Conservation (phyloP, 1,140 invertebrate genomes). For the Goniozus legneri region DNA sequence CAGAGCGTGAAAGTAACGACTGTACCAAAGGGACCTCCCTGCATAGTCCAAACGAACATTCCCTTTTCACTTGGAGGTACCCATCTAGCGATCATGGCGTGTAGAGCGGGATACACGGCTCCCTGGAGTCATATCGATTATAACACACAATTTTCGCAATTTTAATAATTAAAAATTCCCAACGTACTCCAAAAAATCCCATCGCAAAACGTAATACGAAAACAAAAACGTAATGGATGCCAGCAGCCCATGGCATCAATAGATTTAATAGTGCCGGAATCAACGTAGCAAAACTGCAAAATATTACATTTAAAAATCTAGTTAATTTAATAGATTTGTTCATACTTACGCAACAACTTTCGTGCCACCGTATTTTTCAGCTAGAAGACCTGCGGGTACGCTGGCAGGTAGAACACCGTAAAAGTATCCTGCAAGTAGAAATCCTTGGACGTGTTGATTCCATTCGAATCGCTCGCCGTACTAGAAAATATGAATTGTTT, state of each 20-base stretch:
- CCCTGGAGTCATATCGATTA: slow-evolving; percentile 52
- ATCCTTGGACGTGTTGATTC: slow-evolving; percentile 60
- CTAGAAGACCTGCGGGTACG: slow-evolving; percentile 66
- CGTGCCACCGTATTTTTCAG: slow-evolving; percentile 70
- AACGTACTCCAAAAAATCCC: slow-evolving; percentile 64
- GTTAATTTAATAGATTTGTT: too few relatives aligned
- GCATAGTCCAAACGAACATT: slow-evolving; percentile 69
- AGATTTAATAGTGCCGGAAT: slow-evolving; percentile 68
- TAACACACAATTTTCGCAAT: not conserved
- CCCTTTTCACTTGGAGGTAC: slow-evolving; percentile 74
- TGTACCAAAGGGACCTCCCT: slow-evolving; percentile 71
- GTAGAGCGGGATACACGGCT: slow-evolving; percentile 68
- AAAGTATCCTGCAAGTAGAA: slow-evolving; percentile 66
- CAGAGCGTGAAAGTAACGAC: slow-evolving; percentile 71
- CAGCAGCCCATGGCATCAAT: slow-evolving; percentile 62
- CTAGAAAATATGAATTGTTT: slow-evolving; percentile 30
- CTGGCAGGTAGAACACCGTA: slow-evolving; percentile 59
- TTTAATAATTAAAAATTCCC: not conserved
- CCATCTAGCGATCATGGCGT: slow-evolving; percentile 70
- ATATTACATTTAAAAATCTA: too few relatives aligned
- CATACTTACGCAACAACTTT: slow-evolving; percentile 63
- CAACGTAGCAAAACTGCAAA: slow-evolving; percentile 59
- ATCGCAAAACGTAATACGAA: slow-evolving; percentile 63
- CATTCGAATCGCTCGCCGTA: slow-evolving; percentile 60
- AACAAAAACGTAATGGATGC: slow-evolving; percentile 60